These are phyloP conservation scores for Catocala nupta DNA, from an alignment of 2,888 invertebrate species.

Conservation along the genomic window DNA sequence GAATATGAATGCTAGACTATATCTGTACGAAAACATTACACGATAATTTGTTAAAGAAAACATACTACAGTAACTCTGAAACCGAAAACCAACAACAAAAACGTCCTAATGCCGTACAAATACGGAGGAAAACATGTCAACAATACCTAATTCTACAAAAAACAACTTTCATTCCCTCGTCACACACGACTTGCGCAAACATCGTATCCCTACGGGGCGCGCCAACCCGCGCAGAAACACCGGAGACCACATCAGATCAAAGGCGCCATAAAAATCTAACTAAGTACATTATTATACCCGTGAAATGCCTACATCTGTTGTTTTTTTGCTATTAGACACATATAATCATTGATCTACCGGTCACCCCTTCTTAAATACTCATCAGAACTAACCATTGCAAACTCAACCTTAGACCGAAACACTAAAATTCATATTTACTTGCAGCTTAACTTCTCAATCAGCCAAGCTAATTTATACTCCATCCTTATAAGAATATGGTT, in stretches of 20 bases:
- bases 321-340: conserved; percentile 85
- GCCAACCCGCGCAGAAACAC: conserved; percentile 45
- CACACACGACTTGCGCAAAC: conserved; percentile 40
- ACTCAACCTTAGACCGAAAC: conserved; percentile 4
- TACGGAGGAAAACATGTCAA: conserved; percentile 8
- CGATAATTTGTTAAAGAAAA: too few species aligned
- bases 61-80: too few species aligned
- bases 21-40: too few species aligned
- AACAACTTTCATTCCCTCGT: conserved; percentile 3
- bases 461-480: conserved; percentile 37
- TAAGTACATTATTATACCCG: conserved; percentile 86
- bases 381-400: conserved; percentile 25
- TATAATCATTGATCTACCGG: conserved; percentile 81
- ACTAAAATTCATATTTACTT: conserved; percentile 4
- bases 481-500: conserved; percentile 24
- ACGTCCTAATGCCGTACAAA: background rate
- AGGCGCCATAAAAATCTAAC: conserved; percentile 81
- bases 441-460: background rate
- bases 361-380: conserved; percentile 62
- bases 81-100: background rate
- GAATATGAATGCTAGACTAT: too few species aligned
- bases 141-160: conserved; percentile 16
- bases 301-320: conserved; percentile 86
- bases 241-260: conserved; percentile 74
- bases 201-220: conserved; percentile 37